Base-by-base conservation (phyloP, 2,797 vertebrate genomes). In the Muscicapa comitata region DNA sequence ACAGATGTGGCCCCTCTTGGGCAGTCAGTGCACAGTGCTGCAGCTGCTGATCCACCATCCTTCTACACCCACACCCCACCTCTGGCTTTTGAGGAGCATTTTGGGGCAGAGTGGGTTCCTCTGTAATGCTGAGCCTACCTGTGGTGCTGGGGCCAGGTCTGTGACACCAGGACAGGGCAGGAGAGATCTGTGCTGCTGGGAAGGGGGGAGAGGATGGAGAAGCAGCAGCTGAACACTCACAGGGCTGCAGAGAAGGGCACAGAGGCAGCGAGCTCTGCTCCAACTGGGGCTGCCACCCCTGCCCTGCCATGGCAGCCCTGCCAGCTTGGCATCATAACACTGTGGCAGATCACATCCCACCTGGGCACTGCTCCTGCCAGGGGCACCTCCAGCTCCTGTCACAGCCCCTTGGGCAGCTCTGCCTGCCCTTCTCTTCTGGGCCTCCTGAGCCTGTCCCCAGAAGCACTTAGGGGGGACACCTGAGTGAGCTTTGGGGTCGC, bases 1-100 rank as follows among this genome's bases (percentile, higher is more conserved):
- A 5, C 0, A 1, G 61, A 7, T 0, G 0, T 10, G 38, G 25
- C 58, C 31, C 24, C 61, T 7, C 14, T 17, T 23, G 58, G 51
- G n/a, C 26, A 15, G 51, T 38, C 48, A 57, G 47, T 14, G 38
- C 0, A 0, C 70, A 55, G 28, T 4, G 42, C 66, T 48, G 4
- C 50, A 75, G 67, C 43, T 71, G 40, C 47, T 63, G 21, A 6
- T 24, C 38, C 50, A 28, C 16, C 9, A 3, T 17, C 43, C 7
- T 38, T 24, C 51, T 21, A 17, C 19, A 12, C 29, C 43, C 43
- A 10, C 8, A 20, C 18, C 45, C 72, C 80, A n/a, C 12, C 31
- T 68, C 50, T 63, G 54, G 9, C 38, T 47, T 63, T 15, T 24
- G 26, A 48, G 45, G 37, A 21, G 40, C 13, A 11, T 59, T 79